Evolutionary conservation across 2,797 vertebrate genomes (phyloP).

Genomic region (Onychomys leucogaster): DNA sequence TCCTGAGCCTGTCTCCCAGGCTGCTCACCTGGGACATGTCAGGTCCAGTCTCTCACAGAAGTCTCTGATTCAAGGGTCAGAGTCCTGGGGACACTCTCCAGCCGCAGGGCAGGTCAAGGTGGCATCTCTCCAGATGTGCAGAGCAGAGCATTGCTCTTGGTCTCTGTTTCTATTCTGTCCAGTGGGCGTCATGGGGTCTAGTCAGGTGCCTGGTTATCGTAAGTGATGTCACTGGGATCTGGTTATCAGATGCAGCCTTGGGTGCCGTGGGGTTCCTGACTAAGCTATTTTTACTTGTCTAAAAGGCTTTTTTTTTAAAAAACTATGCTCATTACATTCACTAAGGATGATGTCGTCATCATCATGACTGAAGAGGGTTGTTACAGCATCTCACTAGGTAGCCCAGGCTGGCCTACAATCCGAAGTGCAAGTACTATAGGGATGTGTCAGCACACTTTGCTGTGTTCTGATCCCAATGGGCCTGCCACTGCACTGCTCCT

Average conservation of each 20-base stretch:
- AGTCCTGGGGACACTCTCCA: background rate
- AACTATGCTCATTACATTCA: background rate
- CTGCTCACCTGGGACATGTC: background rate
- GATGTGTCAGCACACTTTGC: accelerated
- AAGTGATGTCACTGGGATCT: background rate
- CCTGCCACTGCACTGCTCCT: accelerated
- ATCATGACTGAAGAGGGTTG: background rate
- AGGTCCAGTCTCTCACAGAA: background rate
- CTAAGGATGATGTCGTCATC: background rate
- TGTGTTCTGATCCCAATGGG: background rate
- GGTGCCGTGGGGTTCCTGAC: background rate
- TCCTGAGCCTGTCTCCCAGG: background rate
- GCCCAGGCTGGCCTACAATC: background rate
- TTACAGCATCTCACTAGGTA: background rate
- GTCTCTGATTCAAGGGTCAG: background rate
- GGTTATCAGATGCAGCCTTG: background rate
- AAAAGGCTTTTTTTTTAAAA: background rate
- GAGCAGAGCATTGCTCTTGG: background rate
- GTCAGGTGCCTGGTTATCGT: background rate
- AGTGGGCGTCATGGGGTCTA: background rate
- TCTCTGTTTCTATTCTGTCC: background rate
- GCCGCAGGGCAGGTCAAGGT: background rate
- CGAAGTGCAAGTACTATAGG: background rate
- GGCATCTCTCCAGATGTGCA: background rate
- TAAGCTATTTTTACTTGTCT: background rate